These are phyloP conservation scores for Aquatica leii DNA, from an alignment of 2,888 invertebrate genomes.

Conservation along the genomic window DNA sequence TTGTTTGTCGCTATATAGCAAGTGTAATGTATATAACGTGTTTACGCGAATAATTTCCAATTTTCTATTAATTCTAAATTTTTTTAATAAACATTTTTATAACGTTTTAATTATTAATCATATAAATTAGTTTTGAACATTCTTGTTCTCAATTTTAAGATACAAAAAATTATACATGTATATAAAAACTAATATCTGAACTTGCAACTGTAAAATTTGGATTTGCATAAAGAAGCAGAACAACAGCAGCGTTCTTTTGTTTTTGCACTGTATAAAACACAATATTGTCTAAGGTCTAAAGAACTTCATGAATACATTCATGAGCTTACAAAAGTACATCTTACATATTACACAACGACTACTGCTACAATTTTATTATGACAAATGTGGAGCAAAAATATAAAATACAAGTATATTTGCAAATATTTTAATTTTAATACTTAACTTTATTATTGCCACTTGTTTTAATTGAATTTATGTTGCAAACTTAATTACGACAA, in stretches of 20 bases:
- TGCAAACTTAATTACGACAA: too few relatives aligned
- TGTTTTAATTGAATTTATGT: too few relatives aligned
- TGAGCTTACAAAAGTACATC: conserved; percentile 24
- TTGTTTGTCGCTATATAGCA: too few relatives aligned
- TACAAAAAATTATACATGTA: too few relatives aligned
- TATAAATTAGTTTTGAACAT: too few relatives aligned
- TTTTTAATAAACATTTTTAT: too few relatives aligned
- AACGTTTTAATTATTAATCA: too few relatives aligned
- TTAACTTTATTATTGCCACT: too few relatives aligned
- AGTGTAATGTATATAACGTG: too few relatives aligned
- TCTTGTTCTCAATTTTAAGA: too few relatives aligned
- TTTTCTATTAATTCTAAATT: too few relatives aligned
- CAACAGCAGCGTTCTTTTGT: conserved; percentile 29
- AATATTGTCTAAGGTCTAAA: conserved; percentile 34
- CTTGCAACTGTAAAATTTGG: conserved; percentile 34
- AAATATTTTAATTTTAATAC: not conserved
- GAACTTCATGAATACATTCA: conserved; percentile 32
- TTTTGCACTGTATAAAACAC: conserved; percentile 33
- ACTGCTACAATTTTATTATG: not conserved
- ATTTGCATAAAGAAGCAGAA: conserved; percentile 33
- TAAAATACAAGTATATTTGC: conserved; percentile 8
- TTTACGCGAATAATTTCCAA: too few relatives aligned
- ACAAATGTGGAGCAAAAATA: not conserved
- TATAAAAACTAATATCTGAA: conserved; percentile 12
- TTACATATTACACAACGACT: conserved; percentile 19